Percentiles rank a stretch among this genome's conserved stretches.
phyloP scores from a whole-genome alignment of 2,888 invertebrate genomes.

The Mechanitis messenoides region DNA sequence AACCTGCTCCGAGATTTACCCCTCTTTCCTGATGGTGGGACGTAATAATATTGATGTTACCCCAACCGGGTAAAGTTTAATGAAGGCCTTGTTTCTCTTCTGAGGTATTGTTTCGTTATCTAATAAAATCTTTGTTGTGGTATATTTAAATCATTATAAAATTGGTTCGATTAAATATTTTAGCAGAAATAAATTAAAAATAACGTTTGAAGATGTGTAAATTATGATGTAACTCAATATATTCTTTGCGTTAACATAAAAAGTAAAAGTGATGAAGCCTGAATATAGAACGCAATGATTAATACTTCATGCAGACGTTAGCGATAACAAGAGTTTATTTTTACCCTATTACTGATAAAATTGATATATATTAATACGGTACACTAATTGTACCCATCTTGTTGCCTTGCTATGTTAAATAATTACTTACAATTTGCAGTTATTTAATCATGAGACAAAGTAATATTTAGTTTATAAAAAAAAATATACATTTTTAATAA shows the following conservation, averaged over 20 bases:
- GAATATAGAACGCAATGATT: slow-evolving; percentile 27
- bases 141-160: no score
- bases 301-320: slow-evolving; percentile 37
- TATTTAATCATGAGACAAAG: no score
- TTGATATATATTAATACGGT: background rate
- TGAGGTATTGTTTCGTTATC: no score
- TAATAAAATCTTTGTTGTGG: no score
- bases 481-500: no score
- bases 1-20: slow-evolving; percentile 16
- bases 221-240: no score
- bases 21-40: slow-evolving; percentile 11
- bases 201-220: no score
- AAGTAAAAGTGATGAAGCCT: background rate
- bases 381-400: background rate
- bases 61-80: no score
- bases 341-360: background rate
- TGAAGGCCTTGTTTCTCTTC: no score
- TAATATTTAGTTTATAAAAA: no score
- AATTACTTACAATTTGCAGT: no score
- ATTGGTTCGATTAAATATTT: background rate
- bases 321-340: slow-evolving; percentile 17
- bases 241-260: no score
- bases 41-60: slow-evolving; percentile 17
- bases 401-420: background rate
- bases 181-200: background rate